phyloP scores from a whole-genome alignment of 2,797 vertebrate species.

The Enteromius radiatus region DNA sequence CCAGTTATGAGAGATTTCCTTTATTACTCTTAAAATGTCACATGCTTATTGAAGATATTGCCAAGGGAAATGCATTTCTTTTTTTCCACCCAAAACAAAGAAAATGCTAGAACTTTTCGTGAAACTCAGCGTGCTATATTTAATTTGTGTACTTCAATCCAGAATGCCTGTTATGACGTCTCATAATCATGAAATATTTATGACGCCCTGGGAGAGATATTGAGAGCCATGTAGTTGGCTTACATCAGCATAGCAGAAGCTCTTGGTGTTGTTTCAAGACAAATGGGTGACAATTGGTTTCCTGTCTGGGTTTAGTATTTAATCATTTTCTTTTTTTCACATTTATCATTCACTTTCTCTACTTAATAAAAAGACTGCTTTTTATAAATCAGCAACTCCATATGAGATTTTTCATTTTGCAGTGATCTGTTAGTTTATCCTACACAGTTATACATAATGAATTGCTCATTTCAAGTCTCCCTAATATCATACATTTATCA shows the following conservation, averaged over 20 bases:
- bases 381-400: not conserved
- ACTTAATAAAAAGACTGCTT: conserved; percentile 3
- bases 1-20: conserved; percentile 19
- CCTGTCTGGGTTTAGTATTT: not conserved
- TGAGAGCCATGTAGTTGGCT: conserved; percentile 32
- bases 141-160: conserved; percentile 12
- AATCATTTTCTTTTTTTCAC: not conserved
- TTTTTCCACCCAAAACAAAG: conserved; percentile 3
- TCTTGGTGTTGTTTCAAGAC: conserved; percentile 13
- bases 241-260: conserved; percentile 26
- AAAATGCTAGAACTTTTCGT: conserved; percentile 21
- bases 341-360: conserved; percentile 4
- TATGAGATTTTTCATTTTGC: not conserved
- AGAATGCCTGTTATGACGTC: conserved; percentile 9
- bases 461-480: not conserved
- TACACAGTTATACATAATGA: not conserved
- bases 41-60: conserved; percentile 24
- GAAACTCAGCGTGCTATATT: not conserved
- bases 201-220: conserved; percentile 23
- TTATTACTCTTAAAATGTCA: conserved; percentile 40
- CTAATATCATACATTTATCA: conserved; percentile 4
- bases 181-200: conserved; percentile 38
- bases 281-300: conserved; percentile 39
- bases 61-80: conserved; percentile 8
- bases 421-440: not conserved